Evolutionary conservation across 2,888 invertebrate species (phyloP).

Genomic region (Automeris io): DNA sequence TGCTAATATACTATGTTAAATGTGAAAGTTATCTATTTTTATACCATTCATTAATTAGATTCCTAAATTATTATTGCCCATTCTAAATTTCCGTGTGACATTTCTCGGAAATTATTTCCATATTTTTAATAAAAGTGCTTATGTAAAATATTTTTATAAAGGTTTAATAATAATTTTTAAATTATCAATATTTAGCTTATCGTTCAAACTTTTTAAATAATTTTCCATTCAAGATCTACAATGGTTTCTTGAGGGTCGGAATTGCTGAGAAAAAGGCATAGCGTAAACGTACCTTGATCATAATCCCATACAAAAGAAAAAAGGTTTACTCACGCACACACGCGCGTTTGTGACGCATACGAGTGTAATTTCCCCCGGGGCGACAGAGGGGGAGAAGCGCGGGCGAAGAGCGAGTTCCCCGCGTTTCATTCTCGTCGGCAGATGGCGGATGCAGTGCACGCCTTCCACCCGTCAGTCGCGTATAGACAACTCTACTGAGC

Average conservation of each 20-base stretch:
- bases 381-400: constrained; percentile 39
- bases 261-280: constrained; percentile 47
- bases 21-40: too few species aligned
- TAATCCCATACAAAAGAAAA: constrained; percentile 66
- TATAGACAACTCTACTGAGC: constrained; percentile 72
- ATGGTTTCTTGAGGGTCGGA: constrained; percentile 33
- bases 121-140: too few species aligned
- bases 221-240: constrained; percentile 18
- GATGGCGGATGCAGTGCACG: constrained; percentile 76
- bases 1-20: too few species aligned
- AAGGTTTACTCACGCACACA: constrained; percentile 61
- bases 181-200: too few species aligned
- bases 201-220: constrained; percentile 18
- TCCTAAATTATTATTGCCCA: too few species aligned
- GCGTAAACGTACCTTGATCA: constrained; percentile 65
- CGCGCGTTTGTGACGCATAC: constrained; percentile 37
- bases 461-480: constrained; percentile 73
- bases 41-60: too few species aligned
- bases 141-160: too few species aligned
- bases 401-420: constrained; percentile 50
- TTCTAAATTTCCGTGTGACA: too few species aligned
- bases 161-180: too few species aligned
- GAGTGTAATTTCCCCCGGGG: constrained; percentile 42
- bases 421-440: constrained; percentile 75
- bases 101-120: too few species aligned